Base-by-base conservation (phyloP, 2,888 invertebrate genomes). In the Dynastes tityus region DNA sequence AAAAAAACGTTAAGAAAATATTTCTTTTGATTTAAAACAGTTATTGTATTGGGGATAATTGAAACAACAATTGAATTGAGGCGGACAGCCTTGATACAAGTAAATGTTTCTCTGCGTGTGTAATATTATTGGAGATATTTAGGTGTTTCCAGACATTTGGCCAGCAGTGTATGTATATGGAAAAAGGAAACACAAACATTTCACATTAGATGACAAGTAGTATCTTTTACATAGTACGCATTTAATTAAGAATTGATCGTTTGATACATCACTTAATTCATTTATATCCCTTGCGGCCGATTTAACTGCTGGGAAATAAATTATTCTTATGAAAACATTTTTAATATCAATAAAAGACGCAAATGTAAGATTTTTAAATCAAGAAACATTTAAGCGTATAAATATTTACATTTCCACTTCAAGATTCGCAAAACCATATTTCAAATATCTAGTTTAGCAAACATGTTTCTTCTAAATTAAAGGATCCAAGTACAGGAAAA, bases 311-410 rank as follows among this genome's bases (percentile, higher is more conserved):
- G 22, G 16, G 55, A 58, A 58, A 58, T 58, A 58, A 58, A 27
- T 58, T 58, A 58, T 58, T 58, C 55, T 58, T 58, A 16, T 58
- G 55, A 58, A 58, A 16, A 58, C 22, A 16, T 58, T 58, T 58
- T 58, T 58, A 58, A 58, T 58, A 58, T 58, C 55, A 22, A 29
- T 29, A 63, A 13, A 32, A 63, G 22, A 63, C 63, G 55, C 16
- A 58, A 58, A 58, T 63, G 29, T 63, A 63, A 63, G 6, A 63
- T 63, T 27, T 63, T 27, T 58, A 58, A 63, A 63, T 29, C 63
- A 63, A 27, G 32, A 63, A 13, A 63, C 29, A 63, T 63, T 63
- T 11, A 63, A 29, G 32, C 32, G 29, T 58, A 27, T 32, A 63
- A 63, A 63, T 63, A 63, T 63, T 63, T 63, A 63, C 32, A 32